phyloP scores from a whole-genome alignment of 30 jellyfish, hydroid and myxozoan genomes.

The Aurelia aurita complex sp. Pacific region DNA sequence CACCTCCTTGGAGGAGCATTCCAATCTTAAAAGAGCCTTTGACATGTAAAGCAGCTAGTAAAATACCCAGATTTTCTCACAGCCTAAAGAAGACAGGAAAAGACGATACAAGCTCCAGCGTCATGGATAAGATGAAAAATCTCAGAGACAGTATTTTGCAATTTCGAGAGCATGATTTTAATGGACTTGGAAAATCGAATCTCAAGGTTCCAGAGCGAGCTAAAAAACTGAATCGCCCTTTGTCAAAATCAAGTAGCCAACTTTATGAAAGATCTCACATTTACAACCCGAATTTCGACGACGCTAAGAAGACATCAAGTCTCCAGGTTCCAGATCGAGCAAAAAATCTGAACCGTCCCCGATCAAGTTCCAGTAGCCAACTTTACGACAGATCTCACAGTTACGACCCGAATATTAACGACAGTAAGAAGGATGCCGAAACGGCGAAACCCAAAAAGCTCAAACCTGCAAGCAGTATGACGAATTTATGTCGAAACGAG shows the following conservation, averaged over 20 bases:
- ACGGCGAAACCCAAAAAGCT: neutral
- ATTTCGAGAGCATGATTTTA: constrained; percentile 19
- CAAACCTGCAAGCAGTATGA: constrained; percentile 18
- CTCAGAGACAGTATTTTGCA: constrained; percentile 30
- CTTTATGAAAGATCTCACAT: neutral
- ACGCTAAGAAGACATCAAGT: neutral
- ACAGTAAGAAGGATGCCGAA: no score
- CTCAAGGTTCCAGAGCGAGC: neutral
- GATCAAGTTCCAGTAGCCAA: no score
- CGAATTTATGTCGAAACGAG: constrained; percentile 10
- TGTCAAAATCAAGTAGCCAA: neutral
- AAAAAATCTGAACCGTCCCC: neutral
- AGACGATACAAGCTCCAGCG: neutral
- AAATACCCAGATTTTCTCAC: neutral
- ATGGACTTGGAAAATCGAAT: neutral
- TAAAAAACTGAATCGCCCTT: neutral
- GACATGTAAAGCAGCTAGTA: neutral
- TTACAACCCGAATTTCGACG: neutral
- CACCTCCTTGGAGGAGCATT: neutral
- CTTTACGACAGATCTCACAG: no score
- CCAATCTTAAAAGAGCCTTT: no score
- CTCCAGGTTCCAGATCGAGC: neutral
- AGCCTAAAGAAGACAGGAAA: neutral
- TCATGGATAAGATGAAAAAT: neutral
- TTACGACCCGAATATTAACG: neutral